Evolutionary conservation across 2,888 invertebrate genomes (phyloP).

Genomic region (Diaphora mendica): DNA sequence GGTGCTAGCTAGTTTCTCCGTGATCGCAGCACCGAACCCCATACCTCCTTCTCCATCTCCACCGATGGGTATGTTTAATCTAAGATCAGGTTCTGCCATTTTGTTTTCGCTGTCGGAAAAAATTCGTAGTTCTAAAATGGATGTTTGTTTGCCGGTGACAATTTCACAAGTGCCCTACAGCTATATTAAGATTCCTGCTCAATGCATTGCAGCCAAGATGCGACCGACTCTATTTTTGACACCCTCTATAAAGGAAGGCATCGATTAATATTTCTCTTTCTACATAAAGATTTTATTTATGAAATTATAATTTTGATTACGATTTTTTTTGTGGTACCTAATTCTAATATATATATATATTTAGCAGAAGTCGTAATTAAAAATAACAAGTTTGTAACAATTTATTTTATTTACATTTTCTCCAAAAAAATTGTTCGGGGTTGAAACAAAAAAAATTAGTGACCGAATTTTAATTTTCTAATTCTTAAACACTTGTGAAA

Average conservation of each 20-base stretch:
- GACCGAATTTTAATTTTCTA: neutral
- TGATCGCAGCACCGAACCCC: conserved; percentile 65
- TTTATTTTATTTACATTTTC: too few relatives aligned
- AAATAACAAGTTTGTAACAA: too few relatives aligned
- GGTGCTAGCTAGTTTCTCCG: conserved; percentile 68
- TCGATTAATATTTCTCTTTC: neutral
- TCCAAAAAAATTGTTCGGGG: too few relatives aligned
- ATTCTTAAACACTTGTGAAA: neutral
- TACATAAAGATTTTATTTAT: neutral
- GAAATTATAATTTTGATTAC: neutral
- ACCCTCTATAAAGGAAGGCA: neutral
- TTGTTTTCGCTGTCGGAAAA: conserved; percentile 36
- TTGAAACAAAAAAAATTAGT: too few relatives aligned
- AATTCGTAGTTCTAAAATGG: neutral
- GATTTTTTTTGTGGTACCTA: neutral
- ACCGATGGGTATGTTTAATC: conserved; percentile 8
- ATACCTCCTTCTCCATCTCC: conserved; percentile 26
- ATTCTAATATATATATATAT: too few relatives aligned
- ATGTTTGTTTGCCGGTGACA: neutral
- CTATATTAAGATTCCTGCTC: conserved; percentile 17
- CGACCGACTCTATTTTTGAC: conserved; percentile 8
- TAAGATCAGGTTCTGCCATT: conserved; percentile 43
- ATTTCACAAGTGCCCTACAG: neutral
- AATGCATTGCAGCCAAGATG: conserved; percentile 5
- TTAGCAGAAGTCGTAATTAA: too few relatives aligned